Percentiles rank a stretch among this genome's conserved stretches.
Conservation (phyloP, 2,888 invertebrate genomes). For the Eupithecia vulgata region DNA sequence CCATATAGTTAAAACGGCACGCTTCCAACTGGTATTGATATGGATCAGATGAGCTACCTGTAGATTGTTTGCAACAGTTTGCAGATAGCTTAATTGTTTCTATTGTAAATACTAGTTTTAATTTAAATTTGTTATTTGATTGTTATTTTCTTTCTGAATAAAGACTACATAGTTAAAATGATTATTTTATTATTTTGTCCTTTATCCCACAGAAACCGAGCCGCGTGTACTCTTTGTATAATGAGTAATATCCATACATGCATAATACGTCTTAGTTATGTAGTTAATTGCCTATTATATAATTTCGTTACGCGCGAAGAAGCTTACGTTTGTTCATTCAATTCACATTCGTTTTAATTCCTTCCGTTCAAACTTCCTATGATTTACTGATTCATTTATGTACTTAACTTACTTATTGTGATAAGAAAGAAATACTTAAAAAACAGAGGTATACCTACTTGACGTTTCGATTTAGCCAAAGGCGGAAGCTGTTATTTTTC, state of each 20-base stretch:
- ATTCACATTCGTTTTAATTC: slow-evolving; percentile 53
- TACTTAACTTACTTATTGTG: background rate
- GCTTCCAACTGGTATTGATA: too few species aligned
- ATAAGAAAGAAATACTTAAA: background rate
- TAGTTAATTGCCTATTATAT: slow-evolving; percentile 42
- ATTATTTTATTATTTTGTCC: background rate
- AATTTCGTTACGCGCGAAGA: slow-evolving; percentile 51
- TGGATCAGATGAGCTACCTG: too few species aligned
- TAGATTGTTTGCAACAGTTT: too few species aligned
- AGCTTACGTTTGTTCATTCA: slow-evolving; percentile 51
- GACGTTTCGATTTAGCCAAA: background rate
- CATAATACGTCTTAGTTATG: slow-evolving; percentile 39
- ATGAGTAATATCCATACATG: slow-evolving; percentile 27
- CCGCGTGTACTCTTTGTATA: slow-evolving; percentile 17
- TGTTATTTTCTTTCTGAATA: too few species aligned
- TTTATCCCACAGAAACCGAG: background rate
- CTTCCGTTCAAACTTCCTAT: slow-evolving; percentile 63
- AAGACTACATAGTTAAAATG: too few species aligned
- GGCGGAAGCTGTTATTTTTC: background rate
- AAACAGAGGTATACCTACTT: background rate
- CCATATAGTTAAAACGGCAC: too few species aligned
- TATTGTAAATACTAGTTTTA: too few species aligned
- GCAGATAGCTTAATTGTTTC: too few species aligned
- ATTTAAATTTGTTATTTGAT: too few species aligned
- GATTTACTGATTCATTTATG: slow-evolving; percentile 18